phyloP scores from a whole-genome alignment of 1,140 invertebrate genomes.

The Macrobrachium nipponense region DNA sequence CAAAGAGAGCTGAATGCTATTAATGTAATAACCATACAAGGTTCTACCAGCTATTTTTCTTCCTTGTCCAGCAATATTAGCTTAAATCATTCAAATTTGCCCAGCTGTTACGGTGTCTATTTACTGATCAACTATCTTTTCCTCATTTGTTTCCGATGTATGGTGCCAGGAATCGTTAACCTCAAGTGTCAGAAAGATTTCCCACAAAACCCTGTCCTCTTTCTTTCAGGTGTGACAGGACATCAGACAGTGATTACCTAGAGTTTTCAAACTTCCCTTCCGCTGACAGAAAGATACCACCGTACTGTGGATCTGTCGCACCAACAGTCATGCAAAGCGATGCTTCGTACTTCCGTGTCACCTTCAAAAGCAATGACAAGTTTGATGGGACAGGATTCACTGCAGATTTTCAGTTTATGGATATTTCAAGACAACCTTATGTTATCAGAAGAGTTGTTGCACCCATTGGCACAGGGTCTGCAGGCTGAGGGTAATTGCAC shows the following conservation, averaged over 20 bases:
- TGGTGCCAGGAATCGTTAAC: neutral
- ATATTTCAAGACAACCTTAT: constrained; percentile 22
- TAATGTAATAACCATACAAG: too few relatives aligned
- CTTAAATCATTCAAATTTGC: too few relatives aligned
- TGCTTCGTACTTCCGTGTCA: constrained; percentile 12
- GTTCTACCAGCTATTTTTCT: too few relatives aligned
- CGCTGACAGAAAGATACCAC: constrained; percentile 24
- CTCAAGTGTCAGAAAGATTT: too few relatives aligned
- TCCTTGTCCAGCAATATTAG: too few relatives aligned
- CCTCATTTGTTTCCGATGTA: too few relatives aligned
- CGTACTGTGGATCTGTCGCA: constrained; percentile 2
- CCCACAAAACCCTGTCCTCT: too few relatives aligned
- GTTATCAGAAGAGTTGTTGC: constrained; percentile 24
- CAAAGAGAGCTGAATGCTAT: too few relatives aligned
- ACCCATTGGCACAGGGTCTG: too few relatives aligned
- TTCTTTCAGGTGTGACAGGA: neutral
- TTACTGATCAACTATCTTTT: too few relatives aligned
- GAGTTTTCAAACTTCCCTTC: constrained; percentile 30
- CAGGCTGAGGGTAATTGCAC: too few relatives aligned
- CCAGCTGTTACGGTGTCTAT: too few relatives aligned
- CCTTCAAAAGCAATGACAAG: constrained; percentile 28
- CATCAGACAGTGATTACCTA: constrained; percentile 23
- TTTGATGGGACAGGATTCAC: constrained; percentile 28
- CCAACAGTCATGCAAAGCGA: constrained; percentile 27
- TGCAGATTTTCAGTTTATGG: constrained; percentile 25